Base-by-base conservation (phyloP, 2,888 invertebrate species). In the Spisula solida region DNA sequence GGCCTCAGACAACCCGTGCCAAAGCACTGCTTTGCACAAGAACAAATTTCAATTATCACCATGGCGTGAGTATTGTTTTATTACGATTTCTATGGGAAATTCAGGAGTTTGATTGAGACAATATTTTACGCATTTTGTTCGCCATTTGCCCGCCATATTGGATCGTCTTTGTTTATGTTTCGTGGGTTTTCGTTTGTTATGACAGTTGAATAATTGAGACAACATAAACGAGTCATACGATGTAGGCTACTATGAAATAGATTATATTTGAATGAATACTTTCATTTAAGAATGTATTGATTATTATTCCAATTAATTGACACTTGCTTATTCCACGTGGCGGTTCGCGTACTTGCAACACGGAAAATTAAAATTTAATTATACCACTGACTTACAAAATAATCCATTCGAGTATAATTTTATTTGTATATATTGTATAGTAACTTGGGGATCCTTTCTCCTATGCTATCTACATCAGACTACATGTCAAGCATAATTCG, bases 11-110 rank as follows among this genome's bases (percentile, higher is more conserved):
- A 82, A 82, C 60, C 56, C 92, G 92, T 92, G 92, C 91, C 41
- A 90, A 92, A 92, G 93, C 93, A 86, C 80, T 81, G 93, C 93
- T 92, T 93, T 94, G 94, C 94, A 94, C 92, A 70, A 82, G 88
- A 81, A 86, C 92, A 92, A 83, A 90, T 82, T 80, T 86, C 89
- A 60, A 86, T 86, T 89, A 82, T 91, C 92, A 95, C 82, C 92
- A 95, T 95, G 95, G 95, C 95, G 95, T 95, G 92, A 95, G 95
- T 95, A 91, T 84, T 88, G 29, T 81, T 81, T 81, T 81, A 55
- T 55, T 81, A 4, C 31, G 14, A 25, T 75, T 12, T 75, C 12
- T 14, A 31, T 75, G n/a, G 0, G 34, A 34, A 31, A 31, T 34
- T 75, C 34, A 5, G 16, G 75, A 75, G 1, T 66, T 25, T 66